A percentile compares a stretch with the other conserved stretches of the same genome.
These are phyloP conservation scores for Monodelphis domestica DNA, from an alignment of 2,797 vertebrate genomes.

Conservation along the genomic window DNA sequence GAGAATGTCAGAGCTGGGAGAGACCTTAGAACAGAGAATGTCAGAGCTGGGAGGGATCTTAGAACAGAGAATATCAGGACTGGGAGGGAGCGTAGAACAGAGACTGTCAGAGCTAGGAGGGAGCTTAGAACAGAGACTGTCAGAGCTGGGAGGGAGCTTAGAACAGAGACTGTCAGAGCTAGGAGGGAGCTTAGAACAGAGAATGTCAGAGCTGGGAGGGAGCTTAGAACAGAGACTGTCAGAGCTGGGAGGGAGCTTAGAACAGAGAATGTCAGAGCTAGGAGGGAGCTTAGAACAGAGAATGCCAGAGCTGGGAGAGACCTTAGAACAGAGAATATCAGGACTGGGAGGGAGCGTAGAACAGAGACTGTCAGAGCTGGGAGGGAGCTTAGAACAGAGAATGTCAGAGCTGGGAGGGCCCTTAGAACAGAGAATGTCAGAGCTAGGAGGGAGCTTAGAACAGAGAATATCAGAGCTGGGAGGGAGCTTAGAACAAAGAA, in stretches of 20 bases:
- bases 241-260: neutral
- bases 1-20: neutral
- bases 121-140: neutral
- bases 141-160: neutral
- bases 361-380: too few species aligned
- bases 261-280: neutral
- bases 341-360: too few species aligned
- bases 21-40: neutral
- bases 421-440: neutral
- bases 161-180: neutral
- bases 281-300: neutral
- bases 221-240: neutral
- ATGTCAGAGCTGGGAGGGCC: neutral
- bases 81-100: neutral
- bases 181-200: neutral
- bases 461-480: neutral
- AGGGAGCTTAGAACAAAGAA: fast-evolving
- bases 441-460: neutral
- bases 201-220: too few species aligned
- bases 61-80: neutral
- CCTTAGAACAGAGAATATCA: too few species aligned
- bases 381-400: too few species aligned
- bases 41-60: neutral
- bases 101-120: neutral
- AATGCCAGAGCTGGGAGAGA: too few species aligned